Evolutionary conservation across 2,113 vertebrate genomes (phyloP).

Genomic region (Lophura nycthemera): DNA sequence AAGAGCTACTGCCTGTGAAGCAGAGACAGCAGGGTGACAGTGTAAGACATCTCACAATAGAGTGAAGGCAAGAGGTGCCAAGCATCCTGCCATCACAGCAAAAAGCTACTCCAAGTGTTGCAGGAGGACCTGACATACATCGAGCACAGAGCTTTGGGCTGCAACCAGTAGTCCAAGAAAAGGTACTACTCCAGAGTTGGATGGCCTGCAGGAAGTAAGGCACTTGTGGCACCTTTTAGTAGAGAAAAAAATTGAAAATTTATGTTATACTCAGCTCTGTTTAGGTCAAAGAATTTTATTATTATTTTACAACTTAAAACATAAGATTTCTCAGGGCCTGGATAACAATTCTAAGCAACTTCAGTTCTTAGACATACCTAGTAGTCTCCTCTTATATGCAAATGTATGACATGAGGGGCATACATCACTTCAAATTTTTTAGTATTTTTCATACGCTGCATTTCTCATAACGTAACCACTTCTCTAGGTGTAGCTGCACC

Average conservation of each 20-base stretch:
- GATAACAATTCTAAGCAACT: background rate
- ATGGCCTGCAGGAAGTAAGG: background rate
- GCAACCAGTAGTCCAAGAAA: accelerated
- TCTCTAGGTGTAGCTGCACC: background rate
- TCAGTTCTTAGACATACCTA: background rate
- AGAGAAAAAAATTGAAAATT: background rate
- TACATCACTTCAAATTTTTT: background rate
- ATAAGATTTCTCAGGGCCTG: background rate
- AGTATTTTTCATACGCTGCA: background rate
- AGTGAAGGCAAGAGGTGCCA: accelerated
- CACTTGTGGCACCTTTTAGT: background rate
- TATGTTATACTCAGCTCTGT: background rate
- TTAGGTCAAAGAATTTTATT: background rate
- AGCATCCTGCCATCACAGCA: background rate
- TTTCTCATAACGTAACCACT: background rate
- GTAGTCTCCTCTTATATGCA: background rate
- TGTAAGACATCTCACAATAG: accelerated
- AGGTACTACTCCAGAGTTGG: background rate
- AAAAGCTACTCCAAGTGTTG: background rate
- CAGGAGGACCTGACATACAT: accelerated
- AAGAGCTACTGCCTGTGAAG: accelerated
- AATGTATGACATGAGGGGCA: background rate
- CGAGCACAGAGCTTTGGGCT: accelerated
- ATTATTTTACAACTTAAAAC: background rate
- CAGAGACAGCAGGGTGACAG: accelerated